Conservation (phyloP, 2,888 invertebrate genomes). For the Belgica antarctica region DNA sequence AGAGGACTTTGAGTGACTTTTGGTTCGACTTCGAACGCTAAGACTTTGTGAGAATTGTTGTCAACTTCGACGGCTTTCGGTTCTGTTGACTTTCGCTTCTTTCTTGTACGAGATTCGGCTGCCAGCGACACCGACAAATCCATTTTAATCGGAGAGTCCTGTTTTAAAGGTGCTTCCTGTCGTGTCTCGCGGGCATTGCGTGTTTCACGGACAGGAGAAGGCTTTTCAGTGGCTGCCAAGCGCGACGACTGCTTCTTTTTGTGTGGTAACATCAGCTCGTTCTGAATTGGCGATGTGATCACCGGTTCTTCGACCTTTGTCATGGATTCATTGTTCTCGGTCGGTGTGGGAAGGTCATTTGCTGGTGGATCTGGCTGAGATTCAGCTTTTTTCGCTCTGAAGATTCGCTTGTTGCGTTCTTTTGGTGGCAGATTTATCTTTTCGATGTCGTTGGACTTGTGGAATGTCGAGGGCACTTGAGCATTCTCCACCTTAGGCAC, state of each 20-base stretch:
- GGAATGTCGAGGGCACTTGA: conserved; percentile 32
- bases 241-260: conserved; percentile 39
- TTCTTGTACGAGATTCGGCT: neutral
- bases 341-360: neutral
- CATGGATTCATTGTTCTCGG: neutral
- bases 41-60: neutral
- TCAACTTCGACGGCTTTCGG: neutral
- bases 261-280: conserved; percentile 35
- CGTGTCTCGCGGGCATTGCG: neutral
- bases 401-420: conserved; percentile 54
- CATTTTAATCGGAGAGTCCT: neutral
- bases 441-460: conserved; percentile 36
- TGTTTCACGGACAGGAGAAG: conserved; percentile 4
- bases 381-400: conserved; percentile 49
- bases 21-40: neutral
- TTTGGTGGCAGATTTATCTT: conserved; percentile 51
- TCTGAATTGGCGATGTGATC: no score
- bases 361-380: neutral
- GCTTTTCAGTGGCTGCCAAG: neutral
- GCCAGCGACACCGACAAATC: neutral
- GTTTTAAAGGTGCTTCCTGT: no score
- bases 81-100: conserved; percentile 20
- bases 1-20: conserved; percentile 39
- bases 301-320: neutral
- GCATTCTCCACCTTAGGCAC: conserved; percentile 43